phyloP scores from a whole-genome alignment of 37 sponge, comb jelly and placozoan species.

The Spongilla lacustris region DNA sequence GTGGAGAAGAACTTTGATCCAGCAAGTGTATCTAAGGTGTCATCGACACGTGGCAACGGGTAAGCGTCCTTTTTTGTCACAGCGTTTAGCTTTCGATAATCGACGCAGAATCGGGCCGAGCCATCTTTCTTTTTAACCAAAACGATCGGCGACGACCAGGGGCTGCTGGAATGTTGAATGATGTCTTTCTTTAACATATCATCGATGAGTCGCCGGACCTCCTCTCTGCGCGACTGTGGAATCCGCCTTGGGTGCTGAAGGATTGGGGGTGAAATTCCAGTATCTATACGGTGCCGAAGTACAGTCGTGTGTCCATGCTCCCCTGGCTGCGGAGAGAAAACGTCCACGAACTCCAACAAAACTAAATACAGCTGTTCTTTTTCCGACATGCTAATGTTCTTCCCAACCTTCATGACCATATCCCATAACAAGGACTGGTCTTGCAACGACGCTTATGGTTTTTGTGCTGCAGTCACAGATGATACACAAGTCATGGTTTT shows the following conservation, averaged over 20 bases:
- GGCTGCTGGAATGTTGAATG: conserved; percentile 39
- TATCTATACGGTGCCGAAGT: conserved; percentile 31
- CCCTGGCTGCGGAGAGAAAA: conserved; percentile 22
- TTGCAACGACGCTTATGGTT: too few species aligned
- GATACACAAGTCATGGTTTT: too few species aligned
- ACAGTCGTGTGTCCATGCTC: conserved; percentile 19
- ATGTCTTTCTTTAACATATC: conserved; percentile 54
- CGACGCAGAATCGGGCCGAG: conserved; percentile 58
- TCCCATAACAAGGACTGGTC: too few species aligned
- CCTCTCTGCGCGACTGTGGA: conserved; percentile 32
- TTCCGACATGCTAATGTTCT: background rate
- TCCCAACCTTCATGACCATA: too few species aligned
- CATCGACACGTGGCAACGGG: conserved; percentile 57
- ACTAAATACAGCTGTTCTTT: conserved; percentile 10
- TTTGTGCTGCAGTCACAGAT: too few species aligned
- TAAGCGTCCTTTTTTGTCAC: conserved; percentile 65
- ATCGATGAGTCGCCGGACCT: conserved; percentile 15
- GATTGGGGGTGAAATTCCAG: conserved; percentile 35
- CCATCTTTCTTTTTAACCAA: conserved; percentile 59
- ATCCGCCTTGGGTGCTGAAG: conserved; percentile 31
- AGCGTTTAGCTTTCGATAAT: conserved; percentile 60
- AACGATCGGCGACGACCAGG: conserved; percentile 60
- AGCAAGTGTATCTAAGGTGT: too few species aligned
- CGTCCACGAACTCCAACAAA: conserved; percentile 10
- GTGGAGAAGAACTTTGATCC: conserved; percentile 32